These are phyloP conservation scores for Meriones unguiculatus DNA, from an alignment of 2,113 vertebrate species.

Conservation along the genomic window DNA sequence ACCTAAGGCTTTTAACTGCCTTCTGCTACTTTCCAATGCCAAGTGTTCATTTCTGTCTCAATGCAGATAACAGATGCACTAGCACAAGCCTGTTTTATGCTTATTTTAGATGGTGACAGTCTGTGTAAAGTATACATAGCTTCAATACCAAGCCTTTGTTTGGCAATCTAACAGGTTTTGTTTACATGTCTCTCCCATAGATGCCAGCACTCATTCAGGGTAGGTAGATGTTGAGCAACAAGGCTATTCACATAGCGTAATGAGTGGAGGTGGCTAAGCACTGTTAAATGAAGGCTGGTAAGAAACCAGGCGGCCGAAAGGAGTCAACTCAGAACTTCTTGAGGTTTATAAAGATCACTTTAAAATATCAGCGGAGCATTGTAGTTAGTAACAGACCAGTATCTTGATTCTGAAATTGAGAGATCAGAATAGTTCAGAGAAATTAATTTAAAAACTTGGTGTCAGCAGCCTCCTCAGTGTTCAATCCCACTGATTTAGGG, in stretches of 20 bases:
- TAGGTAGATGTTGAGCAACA: background rate
- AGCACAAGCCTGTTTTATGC: background rate
- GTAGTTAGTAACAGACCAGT: background rate
- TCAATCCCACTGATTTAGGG: background rate
- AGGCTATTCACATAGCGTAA: background rate
- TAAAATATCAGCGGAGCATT: background rate
- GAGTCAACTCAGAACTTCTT: background rate
- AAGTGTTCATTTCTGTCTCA: background rate
- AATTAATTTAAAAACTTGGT: background rate
- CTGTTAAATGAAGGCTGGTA: background rate
- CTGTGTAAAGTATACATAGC: constrained; percentile 19
- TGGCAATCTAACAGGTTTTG: background rate
- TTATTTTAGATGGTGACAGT: background rate
- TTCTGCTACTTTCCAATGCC: background rate
- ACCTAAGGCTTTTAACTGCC: background rate
- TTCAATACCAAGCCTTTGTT: background rate
- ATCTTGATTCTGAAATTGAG: background rate
- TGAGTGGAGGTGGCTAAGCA: background rate
- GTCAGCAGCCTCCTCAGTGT: background rate
- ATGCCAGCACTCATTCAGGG: background rate
- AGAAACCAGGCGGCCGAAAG: constrained; percentile 19
- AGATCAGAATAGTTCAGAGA: background rate
- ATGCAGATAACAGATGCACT: background rate
- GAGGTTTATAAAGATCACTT: background rate
- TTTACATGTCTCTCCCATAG: background rate